These are phyloP conservation scores for Rallus limicola DNA, from an alignment of 2,113 vertebrate genomes.

Conservation along the genomic window DNA sequence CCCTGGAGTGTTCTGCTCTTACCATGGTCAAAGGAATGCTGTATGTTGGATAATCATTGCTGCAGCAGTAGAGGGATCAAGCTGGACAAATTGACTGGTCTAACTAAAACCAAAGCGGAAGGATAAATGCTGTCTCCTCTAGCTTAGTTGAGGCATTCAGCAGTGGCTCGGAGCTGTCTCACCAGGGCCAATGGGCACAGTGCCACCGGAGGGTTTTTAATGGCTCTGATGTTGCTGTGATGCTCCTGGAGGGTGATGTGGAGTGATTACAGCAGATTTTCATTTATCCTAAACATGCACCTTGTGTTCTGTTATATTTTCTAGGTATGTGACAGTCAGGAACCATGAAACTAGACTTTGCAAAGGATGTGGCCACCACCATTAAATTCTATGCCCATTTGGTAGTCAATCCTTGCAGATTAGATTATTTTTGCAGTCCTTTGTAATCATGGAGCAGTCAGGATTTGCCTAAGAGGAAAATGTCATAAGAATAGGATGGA, in stretches of 20 bases:
- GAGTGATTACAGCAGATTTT: not conserved
- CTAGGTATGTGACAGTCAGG: not conserved
- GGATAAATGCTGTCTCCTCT: not conserved
- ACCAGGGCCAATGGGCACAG: not conserved
- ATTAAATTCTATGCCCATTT: not conserved
- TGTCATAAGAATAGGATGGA: not conserved
- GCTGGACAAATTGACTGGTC: not conserved
- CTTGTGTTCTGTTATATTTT: not conserved
- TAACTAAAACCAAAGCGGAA: not conserved
- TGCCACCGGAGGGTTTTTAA: not conserved
- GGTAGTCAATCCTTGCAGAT: not conserved
- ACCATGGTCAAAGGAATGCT: not conserved
- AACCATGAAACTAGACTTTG: not conserved
- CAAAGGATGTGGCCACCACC: not conserved
- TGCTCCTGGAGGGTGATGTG: not conserved
- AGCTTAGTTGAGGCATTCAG: not conserved
- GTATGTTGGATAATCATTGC: not conserved
- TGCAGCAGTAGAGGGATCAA: not conserved
- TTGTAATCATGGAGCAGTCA: not conserved
- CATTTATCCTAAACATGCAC: not conserved
- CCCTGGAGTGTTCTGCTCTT: not conserved
- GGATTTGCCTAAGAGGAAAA: conserved; percentile 1
- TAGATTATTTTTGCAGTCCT: not conserved
- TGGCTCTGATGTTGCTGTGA: not conserved
- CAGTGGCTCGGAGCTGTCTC: not conserved